Evolutionary conservation across 2,113 vertebrate genomes (phyloP).

Genomic region (Lampris incognitus): DNA sequence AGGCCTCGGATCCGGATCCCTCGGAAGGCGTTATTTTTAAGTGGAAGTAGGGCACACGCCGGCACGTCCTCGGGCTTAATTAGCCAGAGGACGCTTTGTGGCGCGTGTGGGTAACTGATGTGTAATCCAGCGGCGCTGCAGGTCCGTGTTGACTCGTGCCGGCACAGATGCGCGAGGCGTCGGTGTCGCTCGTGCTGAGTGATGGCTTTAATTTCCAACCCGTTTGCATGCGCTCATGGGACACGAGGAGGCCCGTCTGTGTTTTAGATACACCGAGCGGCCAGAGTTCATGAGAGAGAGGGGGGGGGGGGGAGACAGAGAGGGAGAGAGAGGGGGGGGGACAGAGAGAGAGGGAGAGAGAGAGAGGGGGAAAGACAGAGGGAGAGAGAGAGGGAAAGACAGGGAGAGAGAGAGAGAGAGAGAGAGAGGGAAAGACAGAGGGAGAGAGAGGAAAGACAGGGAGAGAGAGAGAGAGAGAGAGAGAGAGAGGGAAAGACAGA

Average conservation of each 20-base stretch:
- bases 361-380: too few relatives aligned
- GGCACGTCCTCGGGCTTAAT: slow-evolving; percentile 47
- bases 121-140: slow-evolving; percentile 24
- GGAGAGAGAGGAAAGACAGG: too few relatives aligned
- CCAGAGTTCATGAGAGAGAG: neutral
- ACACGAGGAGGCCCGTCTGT: slow-evolving; percentile 34
- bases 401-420: too few relatives aligned
- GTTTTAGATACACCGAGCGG: slow-evolving; percentile 53
- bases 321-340: neutral
- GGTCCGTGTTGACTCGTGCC: neutral
- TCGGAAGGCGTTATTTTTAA: slow-evolving; percentile 66
- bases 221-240: slow-evolving; percentile 45
- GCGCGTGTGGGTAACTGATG: slow-evolving; percentile 25
- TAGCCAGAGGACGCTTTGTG: slow-evolving; percentile 48
- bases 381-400: too few relatives aligned
- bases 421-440: too few relatives aligned
- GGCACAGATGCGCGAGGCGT: neutral
- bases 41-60: slow-evolving; percentile 69
- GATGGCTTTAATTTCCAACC: slow-evolving; percentile 66
- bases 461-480: too few relatives aligned
- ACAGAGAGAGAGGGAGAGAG: too few relatives aligned
- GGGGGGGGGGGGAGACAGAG: neutral
- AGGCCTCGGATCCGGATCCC: slow-evolving; percentile 38
- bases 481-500: too few relatives aligned
- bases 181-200: slow-evolving; percentile 56